Evolutionary conservation across 2,888 invertebrate species (phyloP).

Genomic region (Pollenia amentaria): DNA sequence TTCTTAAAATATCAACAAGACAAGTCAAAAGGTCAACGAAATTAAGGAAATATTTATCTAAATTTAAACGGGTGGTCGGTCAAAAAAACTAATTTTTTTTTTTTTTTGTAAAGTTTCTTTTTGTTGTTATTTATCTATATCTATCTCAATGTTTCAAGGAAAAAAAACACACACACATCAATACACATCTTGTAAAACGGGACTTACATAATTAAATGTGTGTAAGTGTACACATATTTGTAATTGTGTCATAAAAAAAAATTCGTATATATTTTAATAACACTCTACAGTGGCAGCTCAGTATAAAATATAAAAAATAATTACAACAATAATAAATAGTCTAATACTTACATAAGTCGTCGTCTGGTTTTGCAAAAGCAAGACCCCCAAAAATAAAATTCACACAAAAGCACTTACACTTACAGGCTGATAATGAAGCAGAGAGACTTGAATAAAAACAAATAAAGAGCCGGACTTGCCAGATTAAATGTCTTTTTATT

Average conservation of each 20-base stretch:
- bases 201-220: constrained; percentile 63
- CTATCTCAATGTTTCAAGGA: not conserved
- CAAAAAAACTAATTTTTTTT: not conserved
- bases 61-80: constrained; percentile 66
- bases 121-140: constrained; percentile 18
- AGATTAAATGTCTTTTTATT: too few relatives aligned
- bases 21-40: constrained; percentile 30
- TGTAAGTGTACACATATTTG: constrained; percentile 8
- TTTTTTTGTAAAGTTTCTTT: constrained; percentile 14
- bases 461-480: too few relatives aligned
- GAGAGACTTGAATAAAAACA: not conserved
- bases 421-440: not conserved
- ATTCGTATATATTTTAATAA: constrained; percentile 19
- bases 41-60: constrained; percentile 47
- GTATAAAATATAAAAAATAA: not conserved
- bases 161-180: constrained; percentile 18
- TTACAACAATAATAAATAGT: constrained; percentile 38
- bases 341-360: constrained; percentile 32
- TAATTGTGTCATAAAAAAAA: constrained; percentile 22
- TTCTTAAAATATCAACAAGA: constrained; percentile 32
- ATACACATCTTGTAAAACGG: constrained; percentile 46
- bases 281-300: constrained; percentile 20
- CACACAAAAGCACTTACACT: not conserved
- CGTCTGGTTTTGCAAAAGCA: constrained; percentile 37
- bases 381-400: constrained; percentile 16